Evolutionary conservation across 2,888 invertebrate species (phyloP), one percentile per base, ranked within the genome.

Genomic region (Drosophila borealis): DNA sequence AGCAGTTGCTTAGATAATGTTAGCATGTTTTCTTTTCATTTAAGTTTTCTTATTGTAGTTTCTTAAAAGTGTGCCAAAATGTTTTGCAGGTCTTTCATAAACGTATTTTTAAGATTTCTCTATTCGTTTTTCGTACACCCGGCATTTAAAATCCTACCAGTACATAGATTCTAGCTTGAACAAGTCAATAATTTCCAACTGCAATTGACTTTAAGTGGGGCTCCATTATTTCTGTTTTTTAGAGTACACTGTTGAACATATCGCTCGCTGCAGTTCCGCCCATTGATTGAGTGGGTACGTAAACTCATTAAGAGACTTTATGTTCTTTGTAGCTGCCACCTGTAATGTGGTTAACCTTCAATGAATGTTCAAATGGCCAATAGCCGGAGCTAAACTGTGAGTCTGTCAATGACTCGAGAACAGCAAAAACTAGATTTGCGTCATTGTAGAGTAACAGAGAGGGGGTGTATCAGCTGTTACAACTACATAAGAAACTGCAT

Each of bases 311-410:
- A 37, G 44, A 37, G 34, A 29, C 45, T 60, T 65, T 67, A 56
- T 61, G 56, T 70, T 44, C 61, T 65, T 13, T 42, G 57, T 10
- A 14, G 29, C 44, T 49, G 49, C 46, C 68, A 67, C 49, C 36
- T 55, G 72, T 57, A 62, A 74, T 74, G 72, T 63, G 44, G 88
- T 78, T 87, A 64, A 81, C 88, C 82, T 82, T 82, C 81, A 62
- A 39, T 72, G 65, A 45, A 69, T 57, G 62, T 48, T 70, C 49
- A 67, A 72, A 61, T 71, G 78, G 74, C 70, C 84, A 83, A 83
- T 78, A 83, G 67, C 78, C 81, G 84, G 78, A 72, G 81, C 69
- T 67, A 67, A 71, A 2, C 51, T 54, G 61, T 64, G 13, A 71
- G 60, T 45, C 61, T 51, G 67, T 11, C 64, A 57, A 49, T 59